A percentile compares a stretch with the other conserved stretches of the same genome.
Evolutionary conservation across 2,888 invertebrate genomes (phyloP).

Genomic region (Meganola albula): DNA sequence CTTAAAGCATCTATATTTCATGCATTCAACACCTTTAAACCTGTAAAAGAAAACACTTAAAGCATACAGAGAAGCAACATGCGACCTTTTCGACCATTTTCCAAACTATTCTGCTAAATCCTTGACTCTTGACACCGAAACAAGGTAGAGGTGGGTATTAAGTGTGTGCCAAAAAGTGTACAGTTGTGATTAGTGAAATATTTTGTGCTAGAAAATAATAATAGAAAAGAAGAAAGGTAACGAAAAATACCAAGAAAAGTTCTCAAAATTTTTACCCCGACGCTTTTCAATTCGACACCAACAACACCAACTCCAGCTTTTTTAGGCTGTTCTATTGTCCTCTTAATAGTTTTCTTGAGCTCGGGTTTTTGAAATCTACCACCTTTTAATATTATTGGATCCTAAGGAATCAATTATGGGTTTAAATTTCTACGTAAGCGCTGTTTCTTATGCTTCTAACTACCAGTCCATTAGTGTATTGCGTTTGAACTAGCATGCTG

Average conservation of each 20-base stretch:
- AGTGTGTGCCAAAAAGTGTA: slow-evolving; percentile 26
- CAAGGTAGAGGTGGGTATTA: no score
- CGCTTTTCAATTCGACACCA: slow-evolving; percentile 38
- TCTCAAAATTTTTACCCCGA: slow-evolving; percentile 57
- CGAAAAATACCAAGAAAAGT: slow-evolving; percentile 38
- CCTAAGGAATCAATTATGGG: slow-evolving; percentile 62
- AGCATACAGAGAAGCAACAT: slow-evolving; percentile 48
- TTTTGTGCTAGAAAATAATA: slow-evolving; percentile 25
- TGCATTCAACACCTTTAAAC: no score
- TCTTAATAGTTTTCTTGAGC: slow-evolving; percentile 69
- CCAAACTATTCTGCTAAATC: slow-evolving; percentile 37
- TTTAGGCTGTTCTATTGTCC: slow-evolving; percentile 57
- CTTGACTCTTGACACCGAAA: no score
- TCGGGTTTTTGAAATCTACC: slow-evolving; percentile 71
- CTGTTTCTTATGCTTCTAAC: slow-evolving; percentile 39
- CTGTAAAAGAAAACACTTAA: slow-evolving; percentile 28
- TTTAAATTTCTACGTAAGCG: slow-evolving; percentile 46
- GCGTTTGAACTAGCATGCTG: slow-evolving; percentile 31
- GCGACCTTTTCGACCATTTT: no score
- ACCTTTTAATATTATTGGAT: slow-evolving; percentile 62
- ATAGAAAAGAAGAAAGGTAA: slow-evolving; percentile 30
- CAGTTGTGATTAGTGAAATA: slow-evolving; percentile 28
- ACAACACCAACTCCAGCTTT: slow-evolving; percentile 44
- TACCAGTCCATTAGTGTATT: slow-evolving; percentile 46
- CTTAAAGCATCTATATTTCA: no score